Conservation (phyloP, 2,888 invertebrate species). For the Acleris cristana region DNA sequence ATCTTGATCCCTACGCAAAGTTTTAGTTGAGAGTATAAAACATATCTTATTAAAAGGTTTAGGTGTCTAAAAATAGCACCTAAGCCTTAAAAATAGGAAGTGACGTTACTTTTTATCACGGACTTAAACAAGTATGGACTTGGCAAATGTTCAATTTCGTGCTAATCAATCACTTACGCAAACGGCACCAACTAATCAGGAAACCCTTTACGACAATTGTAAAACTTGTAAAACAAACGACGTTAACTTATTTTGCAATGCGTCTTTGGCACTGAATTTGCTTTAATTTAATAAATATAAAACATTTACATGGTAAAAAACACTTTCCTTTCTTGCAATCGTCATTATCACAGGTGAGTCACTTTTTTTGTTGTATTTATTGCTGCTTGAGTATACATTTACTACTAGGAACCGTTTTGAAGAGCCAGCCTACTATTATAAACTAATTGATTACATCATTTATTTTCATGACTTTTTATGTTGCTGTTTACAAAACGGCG, state of each 20-base stretch:
- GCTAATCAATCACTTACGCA: conserved; percentile 30
- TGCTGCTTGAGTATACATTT: conserved; percentile 61
- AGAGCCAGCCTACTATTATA: conserved; percentile 49
- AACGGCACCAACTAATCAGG: background rate
- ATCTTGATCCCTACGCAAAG: no score
- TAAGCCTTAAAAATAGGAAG: conserved; percentile 51
- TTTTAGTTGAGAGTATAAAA: no score
- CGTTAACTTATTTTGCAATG: conserved; percentile 68
- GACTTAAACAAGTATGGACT: conserved; percentile 15
- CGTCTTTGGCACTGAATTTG: conserved; percentile 80
- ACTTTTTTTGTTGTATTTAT: conserved; percentile 70
- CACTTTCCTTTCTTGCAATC: conserved; percentile 61
- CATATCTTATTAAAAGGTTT: background rate
- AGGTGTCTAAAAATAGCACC: background rate
- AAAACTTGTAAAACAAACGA: conserved; percentile 45
- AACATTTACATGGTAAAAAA: conserved; percentile 57
- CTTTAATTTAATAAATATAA: conserved; percentile 70
- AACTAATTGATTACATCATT: conserved; percentile 39
- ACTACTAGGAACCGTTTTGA: conserved; percentile 55
- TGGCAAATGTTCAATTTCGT: conserved; percentile 14
- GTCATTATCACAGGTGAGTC: conserved; percentile 82
- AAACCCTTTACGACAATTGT: conserved; percentile 9
- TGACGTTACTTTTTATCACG: conserved; percentile 66
- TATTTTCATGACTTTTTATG: conserved; percentile 38
- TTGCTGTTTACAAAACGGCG: conserved; percentile 57